Evolutionary conservation across 2,888 invertebrate genomes (phyloP), one percentile per base, ranked within the genome.

Genomic region (Clostera curtula): DNA sequence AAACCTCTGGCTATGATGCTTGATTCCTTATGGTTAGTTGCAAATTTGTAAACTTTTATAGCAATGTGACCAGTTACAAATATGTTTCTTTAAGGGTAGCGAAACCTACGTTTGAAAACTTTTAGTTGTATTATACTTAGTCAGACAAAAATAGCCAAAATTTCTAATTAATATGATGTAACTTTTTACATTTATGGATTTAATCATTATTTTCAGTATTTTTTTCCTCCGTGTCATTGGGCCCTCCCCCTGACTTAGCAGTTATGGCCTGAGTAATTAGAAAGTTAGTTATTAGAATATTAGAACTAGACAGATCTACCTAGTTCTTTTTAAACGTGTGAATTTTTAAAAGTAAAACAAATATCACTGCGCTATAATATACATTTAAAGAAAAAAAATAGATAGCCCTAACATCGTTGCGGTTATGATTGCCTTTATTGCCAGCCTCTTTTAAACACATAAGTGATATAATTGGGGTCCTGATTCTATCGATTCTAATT

Each of bases 381-480:
- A 34, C 36, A 38, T 47, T 58, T 55, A 48, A 37, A 41, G 26
- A 29, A 26, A n/a, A 24, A 36, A 40, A 45, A 43, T 52, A 48
- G 40, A 40, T 38, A 41, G 51, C 55, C 58, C 49, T 49, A 45
- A 50, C 51, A 50, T 40, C 55, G 71, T 75, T 70, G 70, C 65
- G 63, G 68, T 71, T 73, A 69, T 67, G 70, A 77, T 73, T 70
- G 36, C 36, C 49, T 44, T 39, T 32, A 73, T 67, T 71, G n/a
- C 73, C 82, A 72, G 65, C 83, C 82, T 79, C 67, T 71, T 80
- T 73, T 83, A 82, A 83, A 79, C 83, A 80, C 75, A 80, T 83
- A 83, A 83, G 83, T 82, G 82, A 83, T 80, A 79, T 83, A 82
- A 83, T 83, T 80, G 68, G 69, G 79, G 83, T 77, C 61, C 64